Evolutionary conservation across 2,888 invertebrate genomes (phyloP), one percentile per base, ranked within the genome.

Genomic region (Galerucella calmariensis): DNA sequence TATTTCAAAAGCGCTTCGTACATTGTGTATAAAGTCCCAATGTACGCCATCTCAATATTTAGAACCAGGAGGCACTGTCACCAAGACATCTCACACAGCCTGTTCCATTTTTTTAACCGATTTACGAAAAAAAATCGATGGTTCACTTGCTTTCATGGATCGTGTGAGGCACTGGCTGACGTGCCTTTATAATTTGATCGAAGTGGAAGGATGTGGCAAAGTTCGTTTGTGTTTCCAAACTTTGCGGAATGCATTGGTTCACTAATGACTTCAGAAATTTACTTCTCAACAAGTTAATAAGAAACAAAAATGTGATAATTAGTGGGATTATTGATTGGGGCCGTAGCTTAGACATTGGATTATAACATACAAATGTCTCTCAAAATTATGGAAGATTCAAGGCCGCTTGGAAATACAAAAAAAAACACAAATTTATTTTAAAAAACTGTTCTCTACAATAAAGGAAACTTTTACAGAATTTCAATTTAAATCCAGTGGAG

Each of bases 51-150:
- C 75, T 79, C 79, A 79, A 78, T 78, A 70, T 69, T 77, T 75
- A 77, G 81, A 80, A 80, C 79, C 82, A 79, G 82, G 56, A 16
- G 56, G 82, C 69, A 82, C 81, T 80, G 78, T 74, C 75, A 72
- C 75, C 66, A 75, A 72, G 76, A 77, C 46, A 20, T 65, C 44
- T 44, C 46, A 61, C 27, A 61, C n/a, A 20, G 20, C 41, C n/a
- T 20, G 46, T 65, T 44, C 46, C 62, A 41, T 65, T 65, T 65
- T 35, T 65, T 63, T 46, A n/a, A 46, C 56, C 12, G 24, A 44
- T 65, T 46, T 24, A 46, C 16, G 12, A 56, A 56, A 65, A 79
- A 68, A 74, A 72, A 62, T 68, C 69, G 63, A 61, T 67, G 56
- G 67, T 69, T 70, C 41, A 41, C 72, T n/a, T 62, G 16, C 14